These are phyloP conservation scores for Petromus typicus DNA, from an alignment of 2,113 vertebrate species.

Conservation along the genomic window DNA sequence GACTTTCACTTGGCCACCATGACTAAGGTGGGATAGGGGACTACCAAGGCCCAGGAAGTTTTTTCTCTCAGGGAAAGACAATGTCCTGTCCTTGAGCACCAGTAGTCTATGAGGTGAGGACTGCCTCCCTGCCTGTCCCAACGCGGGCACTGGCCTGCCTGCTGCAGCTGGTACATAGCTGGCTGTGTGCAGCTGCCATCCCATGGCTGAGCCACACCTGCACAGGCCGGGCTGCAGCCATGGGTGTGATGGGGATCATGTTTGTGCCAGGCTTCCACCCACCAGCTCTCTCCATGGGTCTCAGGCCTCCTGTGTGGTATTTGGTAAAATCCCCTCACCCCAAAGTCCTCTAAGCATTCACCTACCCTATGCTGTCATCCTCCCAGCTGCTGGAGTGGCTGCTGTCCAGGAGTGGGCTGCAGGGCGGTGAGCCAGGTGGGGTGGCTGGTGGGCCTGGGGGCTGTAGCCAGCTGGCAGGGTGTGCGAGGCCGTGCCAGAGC, in stretches of 20 bases:
- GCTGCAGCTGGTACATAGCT: neutral
- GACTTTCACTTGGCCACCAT: neutral
- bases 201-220: neutral
- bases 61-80: neutral
- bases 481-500: conserved; percentile 84
- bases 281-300: neutral
- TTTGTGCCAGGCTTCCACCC: neutral
- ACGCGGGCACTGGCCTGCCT: neutral
- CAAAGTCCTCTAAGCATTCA: conserved; percentile 65
- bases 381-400: conserved; percentile 85
- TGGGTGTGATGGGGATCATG: neutral
- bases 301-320: neutral
- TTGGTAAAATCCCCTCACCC: neutral
- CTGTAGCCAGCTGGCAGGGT: conserved; percentile 77
- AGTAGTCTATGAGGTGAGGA: neutral
- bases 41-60: neutral
- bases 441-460: conserved; percentile 67
- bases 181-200: neutral
- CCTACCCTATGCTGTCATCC: conserved; percentile 84
- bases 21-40: neutral
- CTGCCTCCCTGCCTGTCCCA: rapidly evolving
- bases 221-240: neutral
- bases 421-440: conserved; percentile 86
- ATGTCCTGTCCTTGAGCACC: neutral
- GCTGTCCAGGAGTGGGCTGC: conserved; percentile 83